Evolutionary conservation across 2,113 vertebrate genomes (phyloP).

Genomic region (Corvus cornix): DNA sequence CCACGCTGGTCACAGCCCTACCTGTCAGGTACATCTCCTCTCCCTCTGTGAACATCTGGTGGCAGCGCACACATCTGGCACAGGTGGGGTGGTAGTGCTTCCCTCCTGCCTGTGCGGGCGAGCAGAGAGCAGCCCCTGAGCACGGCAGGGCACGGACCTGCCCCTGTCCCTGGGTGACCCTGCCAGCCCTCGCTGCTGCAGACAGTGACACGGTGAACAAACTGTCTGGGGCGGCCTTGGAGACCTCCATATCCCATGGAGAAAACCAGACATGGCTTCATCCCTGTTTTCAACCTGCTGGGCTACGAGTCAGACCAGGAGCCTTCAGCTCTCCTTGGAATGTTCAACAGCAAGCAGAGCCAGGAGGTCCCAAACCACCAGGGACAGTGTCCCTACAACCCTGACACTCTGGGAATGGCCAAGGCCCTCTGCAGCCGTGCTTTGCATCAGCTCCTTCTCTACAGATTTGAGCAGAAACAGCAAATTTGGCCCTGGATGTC

Average conservation of each 20-base stretch:
- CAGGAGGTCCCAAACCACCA: background rate
- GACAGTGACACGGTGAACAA: background rate
- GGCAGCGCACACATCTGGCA: conserved; percentile 93
- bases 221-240: fast-evolving
- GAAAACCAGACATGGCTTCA: background rate
- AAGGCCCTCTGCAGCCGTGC: background rate
- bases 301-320: fast-evolving
- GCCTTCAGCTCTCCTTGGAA: background rate
- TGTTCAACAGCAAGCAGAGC: background rate
- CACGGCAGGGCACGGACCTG: background rate
- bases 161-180: background rate
- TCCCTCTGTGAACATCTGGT: conserved; percentile 96
- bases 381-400: background rate
- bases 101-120: conserved; percentile 84
- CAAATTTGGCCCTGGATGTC: background rate
- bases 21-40: conserved; percentile 99
- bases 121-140: background rate
- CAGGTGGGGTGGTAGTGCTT: conserved; percentile 97
- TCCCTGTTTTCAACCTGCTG: background rate
- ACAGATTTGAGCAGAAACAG: background rate
- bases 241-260: fast-evolving
- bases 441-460: background rate
- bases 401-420: background rate
- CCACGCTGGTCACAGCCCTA: conserved; percentile 4
- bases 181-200: background rate